Conservation (phyloP, 1,140 invertebrate genomes). For the Cotesia glomerata region DNA sequence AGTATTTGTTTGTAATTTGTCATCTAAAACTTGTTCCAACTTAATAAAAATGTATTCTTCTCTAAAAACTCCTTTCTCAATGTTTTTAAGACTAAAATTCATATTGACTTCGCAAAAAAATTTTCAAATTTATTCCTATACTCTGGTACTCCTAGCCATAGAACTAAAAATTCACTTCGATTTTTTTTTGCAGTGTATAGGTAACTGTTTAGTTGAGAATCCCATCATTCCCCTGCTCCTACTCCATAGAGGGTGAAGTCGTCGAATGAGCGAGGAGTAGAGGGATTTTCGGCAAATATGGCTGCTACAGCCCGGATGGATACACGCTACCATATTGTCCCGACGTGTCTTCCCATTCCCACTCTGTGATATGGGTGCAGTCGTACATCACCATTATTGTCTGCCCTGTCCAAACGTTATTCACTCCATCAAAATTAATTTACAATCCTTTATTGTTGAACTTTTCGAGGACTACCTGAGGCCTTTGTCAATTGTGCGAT, state of each 20-base stretch:
- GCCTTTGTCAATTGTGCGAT: no score
- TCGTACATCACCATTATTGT: slow-evolving; percentile 20
- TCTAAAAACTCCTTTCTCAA: no score
- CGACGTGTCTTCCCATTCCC: slow-evolving; percentile 26
- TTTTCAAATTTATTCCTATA: no score
- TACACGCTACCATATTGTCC: slow-evolving; percentile 47
- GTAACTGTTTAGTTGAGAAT: background rate
- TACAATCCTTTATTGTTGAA: background rate
- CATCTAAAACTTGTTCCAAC: no score
- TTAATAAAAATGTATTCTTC: no score
- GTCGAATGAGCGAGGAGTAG: slow-evolving; percentile 25
- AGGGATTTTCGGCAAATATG: slow-evolving; percentile 52
- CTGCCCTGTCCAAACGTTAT: background rate
- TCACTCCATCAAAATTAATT: slow-evolving; percentile 2
- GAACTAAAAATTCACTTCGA: no score
- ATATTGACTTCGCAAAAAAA: no score
- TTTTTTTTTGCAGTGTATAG: background rate
- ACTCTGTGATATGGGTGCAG: background rate
- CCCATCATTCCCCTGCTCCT: background rate
- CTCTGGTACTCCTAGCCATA: no score
- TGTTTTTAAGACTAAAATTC: no score
- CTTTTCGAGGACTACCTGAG: background rate
- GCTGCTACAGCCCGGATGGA: slow-evolving; percentile 50
- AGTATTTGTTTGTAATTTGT: no score
- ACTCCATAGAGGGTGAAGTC: slow-evolving; percentile 8